A percentile compares a stretch with the other conserved stretches of the same genome.
Evolutionary conservation across 2,888 invertebrate species (phyloP).

Genomic region (Keiferia lycopersicella): DNA sequence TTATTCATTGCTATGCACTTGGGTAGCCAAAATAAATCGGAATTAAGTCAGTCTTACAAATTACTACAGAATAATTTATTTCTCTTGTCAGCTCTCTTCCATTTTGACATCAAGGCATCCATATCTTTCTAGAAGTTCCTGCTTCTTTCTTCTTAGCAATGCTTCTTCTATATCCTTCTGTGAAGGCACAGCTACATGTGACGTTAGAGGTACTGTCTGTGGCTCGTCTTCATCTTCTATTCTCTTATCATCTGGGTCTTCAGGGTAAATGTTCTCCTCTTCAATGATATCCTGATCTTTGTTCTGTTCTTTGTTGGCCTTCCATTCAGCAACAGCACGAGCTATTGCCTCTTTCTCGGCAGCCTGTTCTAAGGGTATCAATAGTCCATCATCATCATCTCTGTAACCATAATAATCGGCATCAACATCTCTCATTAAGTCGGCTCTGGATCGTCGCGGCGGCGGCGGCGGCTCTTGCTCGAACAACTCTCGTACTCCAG

Average conservation of each 20-base stretch:
- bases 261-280: conserved; percentile 87
- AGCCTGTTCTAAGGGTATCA: conserved; percentile 92
- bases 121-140: conserved; percentile 93
- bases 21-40: not conserved
- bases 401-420: conserved; percentile 99
- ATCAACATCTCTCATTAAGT: conserved; percentile 98
- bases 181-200: conserved; percentile 95
- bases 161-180: conserved; percentile 97
- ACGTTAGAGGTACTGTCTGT: conserved; percentile 45
- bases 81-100: conserved; percentile 59
- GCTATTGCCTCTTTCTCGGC: conserved; percentile 85
- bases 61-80: not conserved
- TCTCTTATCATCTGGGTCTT: conserved; percentile 73
- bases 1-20: no score
- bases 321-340: conserved; percentile 87
- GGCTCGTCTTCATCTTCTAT: conserved; percentile 59
- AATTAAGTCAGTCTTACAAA: not conserved
- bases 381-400: conserved; percentile 98
- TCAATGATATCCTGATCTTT: conserved; percentile 83
- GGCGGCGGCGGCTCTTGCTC: conserved; percentile 97
- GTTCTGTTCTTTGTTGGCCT: conserved; percentile 79
- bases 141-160: conserved; percentile 93
- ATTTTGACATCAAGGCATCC: conserved; percentile 78
- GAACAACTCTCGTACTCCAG: conserved; percentile 98
- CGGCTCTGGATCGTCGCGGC: conserved; percentile 95